phyloP scores from a whole-genome alignment of 2,888 invertebrate species.

The Eilema caniola region DNA sequence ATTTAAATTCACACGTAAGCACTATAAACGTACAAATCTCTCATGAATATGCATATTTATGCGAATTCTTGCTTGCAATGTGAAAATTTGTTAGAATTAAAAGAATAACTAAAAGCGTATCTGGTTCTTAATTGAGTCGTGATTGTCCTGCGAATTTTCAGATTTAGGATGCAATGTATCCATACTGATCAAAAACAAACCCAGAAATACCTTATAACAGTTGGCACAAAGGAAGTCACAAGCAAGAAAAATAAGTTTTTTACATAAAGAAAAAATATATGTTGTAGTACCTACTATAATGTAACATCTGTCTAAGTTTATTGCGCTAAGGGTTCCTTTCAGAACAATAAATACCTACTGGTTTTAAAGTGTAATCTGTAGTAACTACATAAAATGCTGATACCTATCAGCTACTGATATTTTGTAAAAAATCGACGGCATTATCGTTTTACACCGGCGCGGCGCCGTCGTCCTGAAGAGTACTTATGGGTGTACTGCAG shows the following conservation, averaged over 20 bases:
- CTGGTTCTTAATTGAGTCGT: not conserved
- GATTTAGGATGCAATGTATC: not conserved
- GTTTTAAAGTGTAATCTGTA: not conserved
- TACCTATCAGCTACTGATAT: not conserved
- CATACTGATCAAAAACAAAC: too few species aligned
- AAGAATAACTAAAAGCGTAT: not conserved
- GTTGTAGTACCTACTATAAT: too few species aligned
- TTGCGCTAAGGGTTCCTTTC: not conserved
- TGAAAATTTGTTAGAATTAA: conserved; percentile 22
- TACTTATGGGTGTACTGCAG: conserved; percentile 31
- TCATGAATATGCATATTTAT: conserved; percentile 61
- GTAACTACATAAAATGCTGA: not conserved
- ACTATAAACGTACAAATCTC: conserved; percentile 30
- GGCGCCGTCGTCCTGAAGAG: conserved; percentile 12
- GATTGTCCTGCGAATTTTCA: not conserved
- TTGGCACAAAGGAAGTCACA: too few species aligned
- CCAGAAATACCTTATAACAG: too few species aligned
- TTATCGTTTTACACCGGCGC: conserved; percentile 13
- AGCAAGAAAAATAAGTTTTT: too few species aligned
- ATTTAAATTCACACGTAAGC: conserved; percentile 26
- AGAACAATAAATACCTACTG: not conserved
- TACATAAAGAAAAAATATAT: too few species aligned
- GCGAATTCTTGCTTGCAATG: conserved; percentile 50
- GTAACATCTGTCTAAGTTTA: too few species aligned
- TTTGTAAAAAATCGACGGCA: conserved; percentile 17